phyloP scores from a whole-genome alignment of 1,140 invertebrate genomes.

The Brachionus angularis region DNA sequence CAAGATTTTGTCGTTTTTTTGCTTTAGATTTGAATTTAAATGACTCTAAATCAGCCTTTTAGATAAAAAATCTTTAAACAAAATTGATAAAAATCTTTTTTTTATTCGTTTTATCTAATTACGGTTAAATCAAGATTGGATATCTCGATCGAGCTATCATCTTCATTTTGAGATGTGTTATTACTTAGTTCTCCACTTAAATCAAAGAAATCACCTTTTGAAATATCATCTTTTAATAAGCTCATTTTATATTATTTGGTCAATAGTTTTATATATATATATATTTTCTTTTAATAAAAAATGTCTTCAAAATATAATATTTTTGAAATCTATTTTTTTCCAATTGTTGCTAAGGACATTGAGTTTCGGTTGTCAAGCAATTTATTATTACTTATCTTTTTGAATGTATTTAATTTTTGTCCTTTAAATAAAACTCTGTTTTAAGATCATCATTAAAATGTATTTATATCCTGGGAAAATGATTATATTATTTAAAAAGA shows the following conservation, averaged over 20 bases:
- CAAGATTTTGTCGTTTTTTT: constrained; percentile 46
- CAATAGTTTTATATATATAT: no score
- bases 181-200: not conserved
- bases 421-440: no score
- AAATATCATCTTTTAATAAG: not conserved
- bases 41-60: not conserved
- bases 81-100: not conserved
- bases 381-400: no score
- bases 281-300: no score
- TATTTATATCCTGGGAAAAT: no score
- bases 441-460: no score
- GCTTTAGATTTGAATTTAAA: constrained; percentile 23
- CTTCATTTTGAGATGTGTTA: constrained; percentile 9
- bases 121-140: constrained; percentile 31
- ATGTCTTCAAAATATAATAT: not conserved
- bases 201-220: constrained; percentile 25
- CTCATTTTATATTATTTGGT: no score
- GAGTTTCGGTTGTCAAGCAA: no score
- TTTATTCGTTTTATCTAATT: no score
- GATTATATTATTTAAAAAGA: no score
- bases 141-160: constrained; percentile 16
- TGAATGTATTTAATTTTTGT: no score
- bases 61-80: not conserved
- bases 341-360: no score
- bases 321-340: not conserved